These are phyloP conservation scores for Steatornis caripensis DNA, from an alignment of 2,113 vertebrate species.

Conservation along the genomic window DNA sequence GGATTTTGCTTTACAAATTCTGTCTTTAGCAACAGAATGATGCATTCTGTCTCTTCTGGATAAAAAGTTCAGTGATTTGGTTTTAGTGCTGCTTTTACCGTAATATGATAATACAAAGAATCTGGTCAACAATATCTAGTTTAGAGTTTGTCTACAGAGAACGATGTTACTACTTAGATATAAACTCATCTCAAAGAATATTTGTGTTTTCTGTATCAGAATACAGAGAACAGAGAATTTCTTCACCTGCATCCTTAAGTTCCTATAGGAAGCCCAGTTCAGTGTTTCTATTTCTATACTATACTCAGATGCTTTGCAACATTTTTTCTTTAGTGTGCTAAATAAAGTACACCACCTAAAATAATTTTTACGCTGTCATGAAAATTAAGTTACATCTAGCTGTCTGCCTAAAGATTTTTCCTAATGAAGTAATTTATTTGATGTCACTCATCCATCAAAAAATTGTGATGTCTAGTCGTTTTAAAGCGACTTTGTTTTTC, in stretches of 20 bases:
- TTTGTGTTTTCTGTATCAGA: neutral
- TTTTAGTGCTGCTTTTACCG: neutral
- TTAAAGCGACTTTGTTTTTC: neutral
- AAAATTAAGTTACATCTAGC: neutral
- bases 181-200: neutral
- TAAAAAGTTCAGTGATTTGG: neutral
- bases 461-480: neutral
- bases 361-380: neutral
- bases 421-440: neutral
- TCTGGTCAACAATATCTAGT: neutral
- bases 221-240: neutral
- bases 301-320: neutral
- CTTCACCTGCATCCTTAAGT: neutral
- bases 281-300: neutral
- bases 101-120: neutral
- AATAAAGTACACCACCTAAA: neutral
- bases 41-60: neutral
- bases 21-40: neutral
- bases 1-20: neutral
- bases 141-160: neutral
- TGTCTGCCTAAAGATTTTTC: neutral
- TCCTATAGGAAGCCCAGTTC: neutral
- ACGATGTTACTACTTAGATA: neutral
- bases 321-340: neutral
- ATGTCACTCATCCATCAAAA: neutral